A percentile compares a stretch with the other conserved stretches of the same genome.
phyloP scores from a whole-genome alignment of 1,140 invertebrate species.

The Cotesia vestalis region DNA sequence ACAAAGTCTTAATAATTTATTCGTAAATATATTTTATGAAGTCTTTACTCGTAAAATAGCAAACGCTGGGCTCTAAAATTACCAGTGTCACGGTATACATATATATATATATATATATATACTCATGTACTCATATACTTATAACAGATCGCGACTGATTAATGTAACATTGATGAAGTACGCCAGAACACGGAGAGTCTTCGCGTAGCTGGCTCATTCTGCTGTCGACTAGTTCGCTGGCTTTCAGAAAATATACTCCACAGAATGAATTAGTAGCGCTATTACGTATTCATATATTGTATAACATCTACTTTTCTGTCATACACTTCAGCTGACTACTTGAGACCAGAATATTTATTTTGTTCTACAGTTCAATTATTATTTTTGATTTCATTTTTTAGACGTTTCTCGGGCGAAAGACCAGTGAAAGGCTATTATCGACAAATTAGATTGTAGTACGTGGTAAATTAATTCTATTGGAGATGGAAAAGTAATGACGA shows the following conservation, averaged over 20 bases:
- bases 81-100: no score
- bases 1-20: no score
- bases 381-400: neutral
- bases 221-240: neutral
- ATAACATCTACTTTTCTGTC: neutral
- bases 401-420: neutral
- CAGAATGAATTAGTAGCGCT: slow-evolving; percentile 6
- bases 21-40: no score
- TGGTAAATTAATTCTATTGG: no score
- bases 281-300: slow-evolving; percentile 22
- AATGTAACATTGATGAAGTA: slow-evolving; percentile 39
- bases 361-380: neutral
- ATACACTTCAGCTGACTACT: neutral
- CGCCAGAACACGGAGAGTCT: neutral
- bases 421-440: neutral
- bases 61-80: no score
- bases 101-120: neutral
- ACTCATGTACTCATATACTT: no score
- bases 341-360: slow-evolving; percentile 7
- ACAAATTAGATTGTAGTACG: no score
- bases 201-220: neutral
- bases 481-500: no score
- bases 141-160: slow-evolving; percentile 30
- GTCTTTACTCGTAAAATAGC: no score
- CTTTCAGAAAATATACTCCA: slow-evolving; percentile 8